Evolutionary conservation across 1,140 invertebrate genomes (phyloP).

Genomic region (Dinoponera quadriceps): DNA sequence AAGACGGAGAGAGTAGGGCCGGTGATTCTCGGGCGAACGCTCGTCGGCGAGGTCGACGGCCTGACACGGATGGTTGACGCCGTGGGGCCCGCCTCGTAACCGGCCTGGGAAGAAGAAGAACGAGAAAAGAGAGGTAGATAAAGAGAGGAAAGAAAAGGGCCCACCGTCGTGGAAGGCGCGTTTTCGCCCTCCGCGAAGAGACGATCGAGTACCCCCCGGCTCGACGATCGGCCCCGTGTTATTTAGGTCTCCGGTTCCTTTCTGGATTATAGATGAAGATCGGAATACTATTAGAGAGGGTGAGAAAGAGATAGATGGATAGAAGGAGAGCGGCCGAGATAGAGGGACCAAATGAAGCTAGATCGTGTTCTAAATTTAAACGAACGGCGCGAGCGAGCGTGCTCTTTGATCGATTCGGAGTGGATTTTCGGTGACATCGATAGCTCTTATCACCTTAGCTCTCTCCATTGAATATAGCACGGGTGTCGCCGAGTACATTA

Average conservation of each 20-base stretch:
- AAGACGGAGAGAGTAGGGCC: slow-evolving; percentile 62
- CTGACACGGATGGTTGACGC: slow-evolving; percentile 83
- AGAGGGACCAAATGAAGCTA: not conserved
- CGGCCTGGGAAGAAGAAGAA: slow-evolving; percentile 73
- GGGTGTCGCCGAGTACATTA: slow-evolving; percentile 9
- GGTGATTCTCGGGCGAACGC: slow-evolving; percentile 79
- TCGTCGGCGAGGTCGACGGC: slow-evolving; percentile 81
- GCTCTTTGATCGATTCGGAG: slow-evolving; percentile 7
- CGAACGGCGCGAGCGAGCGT: not conserved
- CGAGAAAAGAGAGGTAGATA: slow-evolving; percentile 68
- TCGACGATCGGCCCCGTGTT: slow-evolving; percentile 20
- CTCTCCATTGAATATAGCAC: slow-evolving; percentile 14
- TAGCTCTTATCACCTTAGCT: slow-evolving; percentile 11
- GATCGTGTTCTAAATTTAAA: slow-evolving; percentile 10
- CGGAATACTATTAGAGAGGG: not conserved
- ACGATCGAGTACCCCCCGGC: slow-evolving; percentile 43
- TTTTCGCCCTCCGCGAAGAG: slow-evolving; percentile 70
- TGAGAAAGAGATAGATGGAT: not conserved
- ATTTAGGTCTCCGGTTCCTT: not conserved
- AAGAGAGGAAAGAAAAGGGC: slow-evolving; percentile 68
- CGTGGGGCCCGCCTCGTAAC: slow-evolving; percentile 78
- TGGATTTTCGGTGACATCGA: slow-evolving; percentile 29
- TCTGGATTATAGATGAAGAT: not conserved
- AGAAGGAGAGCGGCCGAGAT: not conserved
- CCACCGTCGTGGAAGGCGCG: slow-evolving; percentile 51